Percentiles rank a stretch among this genome's conserved stretches.
phyloP scores from a whole-genome alignment of 2,888 invertebrate species.

The Agriopis marginaria region DNA sequence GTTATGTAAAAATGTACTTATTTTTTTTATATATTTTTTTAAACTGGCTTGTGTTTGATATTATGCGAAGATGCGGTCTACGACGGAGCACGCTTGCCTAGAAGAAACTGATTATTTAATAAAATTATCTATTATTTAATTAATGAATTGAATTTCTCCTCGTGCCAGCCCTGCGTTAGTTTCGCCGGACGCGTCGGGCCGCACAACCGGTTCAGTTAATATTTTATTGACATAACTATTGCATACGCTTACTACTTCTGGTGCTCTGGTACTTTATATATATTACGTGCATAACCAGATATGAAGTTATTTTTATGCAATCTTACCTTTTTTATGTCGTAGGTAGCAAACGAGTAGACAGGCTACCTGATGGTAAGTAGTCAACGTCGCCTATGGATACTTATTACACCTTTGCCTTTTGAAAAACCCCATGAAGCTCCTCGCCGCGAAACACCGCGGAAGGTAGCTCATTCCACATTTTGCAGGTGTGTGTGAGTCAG shows the following conservation, averaged over 20 bases:
- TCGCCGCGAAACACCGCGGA: no score
- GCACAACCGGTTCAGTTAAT: conserved; percentile 55
- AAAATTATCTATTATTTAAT: neutral
- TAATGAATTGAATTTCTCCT: conserved; percentile 55
- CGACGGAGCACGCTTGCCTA: no score
- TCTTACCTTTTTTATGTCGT: neutral
- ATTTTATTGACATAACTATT: conserved; percentile 56
- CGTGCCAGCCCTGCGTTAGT: conserved; percentile 61
- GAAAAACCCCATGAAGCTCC: no score
- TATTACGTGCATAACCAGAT: conserved; percentile 19
- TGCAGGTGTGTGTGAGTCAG: no score
- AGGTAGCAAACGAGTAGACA: no score
- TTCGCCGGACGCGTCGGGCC: conserved; percentile 65
- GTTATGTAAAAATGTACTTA: neutral
- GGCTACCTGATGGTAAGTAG: no score
- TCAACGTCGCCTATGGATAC: no score
- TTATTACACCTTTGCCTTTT: no score
- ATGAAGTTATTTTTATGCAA: conserved; percentile 1
- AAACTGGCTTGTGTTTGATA: no score
- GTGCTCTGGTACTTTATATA: conserved; percentile 34
- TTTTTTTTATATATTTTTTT: neutral
- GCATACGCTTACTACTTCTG: conserved; percentile 37
- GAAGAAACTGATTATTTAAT: no score
- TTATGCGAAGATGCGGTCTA: no score
- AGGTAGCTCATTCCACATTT: no score